phyloP scores from a whole-genome alignment of 2,113 vertebrate species.

The Amphiprion percula region DNA sequence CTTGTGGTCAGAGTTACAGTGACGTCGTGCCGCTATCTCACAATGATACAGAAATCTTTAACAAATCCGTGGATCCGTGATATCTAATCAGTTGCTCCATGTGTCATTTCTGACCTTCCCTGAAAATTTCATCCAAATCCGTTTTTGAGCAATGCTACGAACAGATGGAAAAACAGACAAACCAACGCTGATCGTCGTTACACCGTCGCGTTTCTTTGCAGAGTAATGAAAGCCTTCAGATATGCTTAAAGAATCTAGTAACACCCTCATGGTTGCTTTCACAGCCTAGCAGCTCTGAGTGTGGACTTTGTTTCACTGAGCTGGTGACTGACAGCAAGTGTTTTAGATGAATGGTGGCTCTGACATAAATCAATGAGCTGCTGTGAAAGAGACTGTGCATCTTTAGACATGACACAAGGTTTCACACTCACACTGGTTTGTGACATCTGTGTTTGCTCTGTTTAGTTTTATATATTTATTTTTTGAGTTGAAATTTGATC shows the following conservation, averaged over 20 bases:
- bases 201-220: no score
- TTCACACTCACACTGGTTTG: background rate
- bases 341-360: conserved; percentile 9
- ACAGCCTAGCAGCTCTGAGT: conserved; percentile 2
- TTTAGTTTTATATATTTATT: background rate
- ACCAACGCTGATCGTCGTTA: no score
- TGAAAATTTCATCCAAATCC: no score
- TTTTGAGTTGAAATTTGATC: background rate
- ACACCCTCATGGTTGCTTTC: background rate
- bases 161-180: no score
- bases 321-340: conserved; percentile 44
- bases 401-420: background rate
- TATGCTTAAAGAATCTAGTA: background rate
- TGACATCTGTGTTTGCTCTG: conserved; percentile 1
- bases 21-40: no score
- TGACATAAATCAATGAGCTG: conserved; percentile 13
- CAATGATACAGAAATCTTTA: no score
- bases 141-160: no score
- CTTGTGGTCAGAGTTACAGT: no score
- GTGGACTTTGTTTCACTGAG: conserved; percentile 5
- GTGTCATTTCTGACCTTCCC: no score
- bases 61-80: no score
- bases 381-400: background rate
- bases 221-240: no score
- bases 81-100: no score